A percentile compares a stretch with the other conserved stretches of the same genome.
phyloP scores from a whole-genome alignment of 2,797 vertebrate species.

The Paratrypauchen microcephalus region DNA sequence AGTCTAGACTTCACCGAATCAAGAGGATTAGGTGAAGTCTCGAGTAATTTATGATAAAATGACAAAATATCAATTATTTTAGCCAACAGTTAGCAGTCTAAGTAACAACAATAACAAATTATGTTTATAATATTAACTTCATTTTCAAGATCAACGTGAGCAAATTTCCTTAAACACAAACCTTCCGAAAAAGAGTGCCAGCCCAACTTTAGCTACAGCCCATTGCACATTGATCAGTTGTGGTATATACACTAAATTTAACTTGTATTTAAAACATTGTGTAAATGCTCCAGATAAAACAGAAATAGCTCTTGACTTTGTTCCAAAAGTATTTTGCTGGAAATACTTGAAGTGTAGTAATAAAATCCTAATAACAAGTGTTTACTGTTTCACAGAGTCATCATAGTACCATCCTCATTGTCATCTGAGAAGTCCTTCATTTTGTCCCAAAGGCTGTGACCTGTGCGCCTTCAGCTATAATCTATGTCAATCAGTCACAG shows the following conservation, averaged over 20 bases:
- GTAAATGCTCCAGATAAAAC: neutral
- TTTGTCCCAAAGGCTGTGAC: conserved; percentile 55
- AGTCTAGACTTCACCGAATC: no score
- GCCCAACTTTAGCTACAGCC: neutral
- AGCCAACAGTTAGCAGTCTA: no score
- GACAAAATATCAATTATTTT: no score
- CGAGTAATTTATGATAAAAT: no score
- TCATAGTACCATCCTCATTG: neutral
- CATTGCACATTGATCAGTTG: neutral
- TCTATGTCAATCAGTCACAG: conserved; percentile 71
- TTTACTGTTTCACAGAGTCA: neutral
- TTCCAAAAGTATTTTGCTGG: neutral
- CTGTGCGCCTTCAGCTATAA: conserved; percentile 59
- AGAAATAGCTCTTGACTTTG: neutral
- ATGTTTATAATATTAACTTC: neutral
- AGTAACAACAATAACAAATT: no score
- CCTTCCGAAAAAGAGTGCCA: neutral
- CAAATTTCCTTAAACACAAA: neutral
- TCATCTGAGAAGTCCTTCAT: conserved; percentile 19
- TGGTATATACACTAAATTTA: neutral
- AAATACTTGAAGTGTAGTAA: neutral
- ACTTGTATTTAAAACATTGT: neutral
- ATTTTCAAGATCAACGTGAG: neutral
- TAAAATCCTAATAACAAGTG: neutral
- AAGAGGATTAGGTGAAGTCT: neutral